Conservation (phyloP, 2,113 vertebrate genomes). For the Rhynchomys soricoides region DNA sequence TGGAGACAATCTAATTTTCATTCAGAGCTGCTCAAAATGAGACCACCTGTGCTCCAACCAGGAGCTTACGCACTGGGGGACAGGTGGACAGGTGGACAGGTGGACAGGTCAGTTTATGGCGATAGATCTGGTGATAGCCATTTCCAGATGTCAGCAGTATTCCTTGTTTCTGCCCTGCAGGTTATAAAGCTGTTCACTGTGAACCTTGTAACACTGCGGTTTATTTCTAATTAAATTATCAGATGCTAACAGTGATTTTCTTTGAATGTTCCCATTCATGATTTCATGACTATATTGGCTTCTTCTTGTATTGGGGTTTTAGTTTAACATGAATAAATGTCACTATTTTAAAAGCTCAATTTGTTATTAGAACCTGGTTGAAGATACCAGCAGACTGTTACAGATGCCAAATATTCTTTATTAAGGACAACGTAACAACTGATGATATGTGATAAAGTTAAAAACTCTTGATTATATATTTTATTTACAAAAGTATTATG, state of each 20-base stretch:
- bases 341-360: constrained; percentile 36
- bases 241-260: background rate
- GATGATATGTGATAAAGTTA: constrained; percentile 39
- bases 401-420: constrained; percentile 71
- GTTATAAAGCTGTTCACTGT: constrained; percentile 42
- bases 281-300: background rate
- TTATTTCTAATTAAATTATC: constrained; percentile 50
- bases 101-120: background rate
- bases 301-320: constrained; percentile 44
- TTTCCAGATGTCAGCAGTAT: constrained; percentile 12
- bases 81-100: background rate
- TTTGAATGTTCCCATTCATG: background rate
- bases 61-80: background rate
- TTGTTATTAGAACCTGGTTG: constrained; percentile 55
- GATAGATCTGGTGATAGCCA: background rate
- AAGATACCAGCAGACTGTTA: constrained; percentile 58
- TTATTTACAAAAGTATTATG: constrained; percentile 70
- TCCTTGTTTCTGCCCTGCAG: background rate
- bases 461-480: constrained; percentile 49
- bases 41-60: background rate
- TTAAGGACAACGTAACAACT: constrained; percentile 59
- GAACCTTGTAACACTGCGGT: constrained; percentile 37
- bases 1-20: constrained; percentile 21
- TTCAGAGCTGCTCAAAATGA: background rate
- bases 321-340: constrained; percentile 53